Conservation (phyloP, 2,113 vertebrate species). For the Saguinus imperator region DNA sequence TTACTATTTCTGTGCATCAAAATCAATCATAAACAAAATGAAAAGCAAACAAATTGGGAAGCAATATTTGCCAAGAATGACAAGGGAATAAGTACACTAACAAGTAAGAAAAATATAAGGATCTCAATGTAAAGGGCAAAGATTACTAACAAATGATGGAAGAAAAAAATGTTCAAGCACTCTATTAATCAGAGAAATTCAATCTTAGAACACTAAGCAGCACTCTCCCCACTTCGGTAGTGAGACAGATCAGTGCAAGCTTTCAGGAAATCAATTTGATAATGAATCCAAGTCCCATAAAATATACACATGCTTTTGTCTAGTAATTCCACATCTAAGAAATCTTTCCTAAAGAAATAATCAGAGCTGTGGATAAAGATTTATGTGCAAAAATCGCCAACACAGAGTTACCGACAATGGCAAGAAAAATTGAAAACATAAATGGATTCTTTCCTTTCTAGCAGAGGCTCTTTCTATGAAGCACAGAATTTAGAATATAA, state of each 20-base stretch:
- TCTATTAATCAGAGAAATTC: conserved; percentile 37
- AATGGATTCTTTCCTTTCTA: conserved; percentile 58
- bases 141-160: conserved; percentile 19
- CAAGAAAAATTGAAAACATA: conserved; percentile 67
- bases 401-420: conserved; percentile 49
- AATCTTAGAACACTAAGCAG: conserved; percentile 40
- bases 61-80: conserved; percentile 12
- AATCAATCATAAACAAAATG: conserved; percentile 34
- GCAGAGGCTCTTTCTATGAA: conserved; percentile 50
- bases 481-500: conserved; percentile 60
- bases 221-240: neutral
- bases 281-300: conserved; percentile 48
- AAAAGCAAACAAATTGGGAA: conserved; percentile 19
- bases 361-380: conserved; percentile 56
- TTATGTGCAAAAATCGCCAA: conserved; percentile 62
- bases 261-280: conserved; percentile 54
- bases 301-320: conserved; percentile 43
- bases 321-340: conserved; percentile 43
- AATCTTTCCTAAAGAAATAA: conserved; percentile 67
- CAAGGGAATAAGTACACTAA: conserved; percentile 1
- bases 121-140: conserved; percentile 33
- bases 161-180: conserved; percentile 16
- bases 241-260: neutral
- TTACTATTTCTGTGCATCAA: conserved; percentile 35
- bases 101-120: conserved; percentile 52